Evolutionary conservation across 2,797 vertebrate genomes (phyloP).

Genomic region (Lithobates sylvaticus): DNA sequence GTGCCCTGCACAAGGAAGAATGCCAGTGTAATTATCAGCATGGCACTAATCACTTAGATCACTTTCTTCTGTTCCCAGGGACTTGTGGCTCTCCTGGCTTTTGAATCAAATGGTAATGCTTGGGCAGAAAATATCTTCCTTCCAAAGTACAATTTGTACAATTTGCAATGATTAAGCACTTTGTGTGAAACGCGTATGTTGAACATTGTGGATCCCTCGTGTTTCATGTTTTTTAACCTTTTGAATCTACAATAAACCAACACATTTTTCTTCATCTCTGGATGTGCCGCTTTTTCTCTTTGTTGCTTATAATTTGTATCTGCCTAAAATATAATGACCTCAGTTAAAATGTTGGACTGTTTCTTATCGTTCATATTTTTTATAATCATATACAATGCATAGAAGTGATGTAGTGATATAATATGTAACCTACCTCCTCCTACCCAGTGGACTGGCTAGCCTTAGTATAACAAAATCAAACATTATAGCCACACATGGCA

Average conservation of each 20-base stretch:
- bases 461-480: too few species aligned
- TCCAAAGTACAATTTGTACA: neutral
- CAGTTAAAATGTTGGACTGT: neutral
- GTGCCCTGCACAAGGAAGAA: slow-evolving; percentile 45
- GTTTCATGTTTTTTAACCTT: too few species aligned
- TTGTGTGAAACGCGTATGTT: too few species aligned
- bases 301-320: neutral
- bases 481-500: too few species aligned
- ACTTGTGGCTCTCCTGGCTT: slow-evolving; percentile 51
- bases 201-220: too few species aligned
- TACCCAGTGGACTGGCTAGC: too few species aligned
- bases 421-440: neutral
- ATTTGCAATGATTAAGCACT: too few species aligned
- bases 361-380: neutral
- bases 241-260: too few species aligned
- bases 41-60: slow-evolving; percentile 54
- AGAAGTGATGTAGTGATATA: neutral
- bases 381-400: neutral
- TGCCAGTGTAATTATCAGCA: slow-evolving; percentile 50
- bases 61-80: slow-evolving; percentile 60
- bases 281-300: too few species aligned
- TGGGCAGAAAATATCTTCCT: neutral
- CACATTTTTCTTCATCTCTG: too few species aligned
- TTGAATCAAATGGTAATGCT: slow-evolving; percentile 14
- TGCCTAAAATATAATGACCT: neutral